Base-by-base conservation (phyloP, 2,113 vertebrate genomes). In the Planiliza haematocheilus region DNA sequence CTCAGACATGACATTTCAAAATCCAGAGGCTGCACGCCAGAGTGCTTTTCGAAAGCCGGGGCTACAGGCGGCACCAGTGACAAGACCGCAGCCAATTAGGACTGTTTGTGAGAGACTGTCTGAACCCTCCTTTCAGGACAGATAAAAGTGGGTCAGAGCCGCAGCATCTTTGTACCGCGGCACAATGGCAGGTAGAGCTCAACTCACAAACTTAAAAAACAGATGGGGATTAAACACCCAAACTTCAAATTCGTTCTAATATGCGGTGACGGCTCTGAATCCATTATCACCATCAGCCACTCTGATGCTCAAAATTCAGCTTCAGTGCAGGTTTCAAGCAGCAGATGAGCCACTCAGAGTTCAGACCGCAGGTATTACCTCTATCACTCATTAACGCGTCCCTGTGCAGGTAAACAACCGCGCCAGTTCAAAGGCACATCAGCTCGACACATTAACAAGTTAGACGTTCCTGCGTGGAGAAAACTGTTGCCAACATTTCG, bases 11-110 rank as follows among this genome's bases (percentile, higher is more conserved):
- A 83, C 86, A 83, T 75, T 81, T 81, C 20, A 57, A 67, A 83
- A 85, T 88, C 83, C 84, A 83, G 79, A 56, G 57, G 70, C 86
- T 87, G 67, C 60, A 72, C n/a, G 64, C 84, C 24, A 64, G 43
- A 79, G 57, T 45, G 46, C 68, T 49, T 90, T 86, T 75, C 78
- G 17, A 16, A 74, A 83, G 65, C 66, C 37, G 1, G 39, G 37
- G 81, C 85, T 74, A 58, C 71, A 73, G 74, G 81, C 86, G 46
- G 71, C 86, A 77, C 57, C 46, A 30, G 77, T 90, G 89, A 90
- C 87, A 78, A 70, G 81, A 57, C 73, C 69, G 59, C 70, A 79
- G 80, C 86, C 88, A 93, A 91, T 92, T 89, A 92, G 82, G 77
- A 67, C 73, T 70, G 79, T 88, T 86, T 82, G 84, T 71, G 77